Conservation (phyloP, 2,888 invertebrate species). For the Eucriotettix oculatus region DNA sequence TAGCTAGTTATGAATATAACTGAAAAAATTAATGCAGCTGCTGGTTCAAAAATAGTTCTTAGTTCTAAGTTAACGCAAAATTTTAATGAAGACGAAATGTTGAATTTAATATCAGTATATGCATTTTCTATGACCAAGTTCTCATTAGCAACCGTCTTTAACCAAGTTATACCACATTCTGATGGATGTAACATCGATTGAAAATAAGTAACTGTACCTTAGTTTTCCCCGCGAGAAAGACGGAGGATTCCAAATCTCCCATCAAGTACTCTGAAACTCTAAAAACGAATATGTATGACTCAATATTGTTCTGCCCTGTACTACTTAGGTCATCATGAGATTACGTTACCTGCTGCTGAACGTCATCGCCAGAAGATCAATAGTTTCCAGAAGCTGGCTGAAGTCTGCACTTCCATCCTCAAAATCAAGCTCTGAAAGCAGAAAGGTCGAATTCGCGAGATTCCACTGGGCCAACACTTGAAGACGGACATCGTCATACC, state of each 20-base stretch:
- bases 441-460: background rate
- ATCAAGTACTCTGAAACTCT: slow-evolving; percentile 33
- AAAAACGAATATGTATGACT: slow-evolving; percentile 4
- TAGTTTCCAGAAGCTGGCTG: slow-evolving; percentile 25
- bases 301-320: background rate
- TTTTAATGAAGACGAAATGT: too few relatives aligned
- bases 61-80: too few relatives aligned
- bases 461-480: too few relatives aligned
- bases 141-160: too few relatives aligned
- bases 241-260: slow-evolving; percentile 26
- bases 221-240: slow-evolving; percentile 19
- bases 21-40: too few relatives aligned
- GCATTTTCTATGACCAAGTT: too few relatives aligned
- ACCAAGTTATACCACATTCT: too few relatives aligned
- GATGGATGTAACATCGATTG: background rate
- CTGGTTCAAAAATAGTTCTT: too few relatives aligned
- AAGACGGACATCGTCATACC: slow-evolving; percentile 17
- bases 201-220: slow-evolving; percentile 20
- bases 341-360: slow-evolving; percentile 27
- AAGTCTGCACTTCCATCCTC: slow-evolving; percentile 23
- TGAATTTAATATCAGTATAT: too few relatives aligned
- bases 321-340: background rate
- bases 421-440: slow-evolving; percentile 24
- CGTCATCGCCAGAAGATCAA: slow-evolving; percentile 29
- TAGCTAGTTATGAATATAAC: too few relatives aligned